Evolutionary conservation across 2,888 invertebrate species (phyloP), one percentile per base, ranked within the genome.

Genomic region (Dryococelus australis): DNA sequence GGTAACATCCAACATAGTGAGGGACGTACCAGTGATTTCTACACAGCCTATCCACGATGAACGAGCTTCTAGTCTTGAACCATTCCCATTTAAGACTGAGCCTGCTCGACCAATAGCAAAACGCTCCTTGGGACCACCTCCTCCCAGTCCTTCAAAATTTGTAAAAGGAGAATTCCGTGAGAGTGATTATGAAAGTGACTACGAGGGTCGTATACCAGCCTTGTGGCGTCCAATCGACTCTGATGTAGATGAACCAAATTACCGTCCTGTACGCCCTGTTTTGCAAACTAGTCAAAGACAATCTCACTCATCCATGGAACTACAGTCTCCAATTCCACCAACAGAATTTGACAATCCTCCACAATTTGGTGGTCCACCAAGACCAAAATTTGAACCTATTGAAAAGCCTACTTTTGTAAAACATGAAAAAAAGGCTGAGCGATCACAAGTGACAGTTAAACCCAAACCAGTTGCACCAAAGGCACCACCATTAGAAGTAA

Each of bases 171-270:
- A 95, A 92, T 95, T 95, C 91, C 93, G 93, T 86, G 95, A 95
- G 91, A 96, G 95, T 90, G 96, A 96, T 91, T 96, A 96, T 91
- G 95, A 96, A 92, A 96, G 96, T 90, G 96, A 96, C 91, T 94
- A 95, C 89, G 89, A 90, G 6, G 94, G 94, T 87, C 93, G 94
- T 89, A 95, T 95, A 90, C 94, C 94, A 87, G 93, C 95, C 2
- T 92, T 94, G 16, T 95, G 96, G 94, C 93, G 94, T 80, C 93
- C 95, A 43, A 92, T 91, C 86, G 94, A 94, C 88, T 92, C 93
- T 24, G 94, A 94, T 89, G 92, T 93, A 4, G 94, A 94, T 86
- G 93, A 93, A 84, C 92, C 93, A 88, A 92, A 93, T 53, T 95
- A 94, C 90, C 94, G 94, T 90, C 94, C 95, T 26, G 95, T 95